Conservation (phyloP, 1,140 invertebrate species). For the Trinorchestia longiramus region DNA sequence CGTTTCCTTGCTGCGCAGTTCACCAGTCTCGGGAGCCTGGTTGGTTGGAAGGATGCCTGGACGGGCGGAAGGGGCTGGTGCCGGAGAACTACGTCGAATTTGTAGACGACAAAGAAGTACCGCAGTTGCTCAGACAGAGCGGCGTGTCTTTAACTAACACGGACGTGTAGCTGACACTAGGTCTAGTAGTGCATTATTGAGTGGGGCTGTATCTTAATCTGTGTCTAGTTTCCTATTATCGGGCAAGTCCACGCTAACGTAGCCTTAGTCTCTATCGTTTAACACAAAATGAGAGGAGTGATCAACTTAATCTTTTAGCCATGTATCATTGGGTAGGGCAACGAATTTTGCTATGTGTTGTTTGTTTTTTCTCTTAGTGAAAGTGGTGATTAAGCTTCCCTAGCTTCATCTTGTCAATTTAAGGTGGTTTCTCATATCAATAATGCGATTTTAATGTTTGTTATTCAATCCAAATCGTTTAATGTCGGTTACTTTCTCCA, state of each 20-base stretch:
- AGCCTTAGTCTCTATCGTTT: neutral
- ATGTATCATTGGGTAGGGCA: neutral
- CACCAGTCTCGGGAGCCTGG: slow-evolving; percentile 91
- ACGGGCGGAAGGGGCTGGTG: slow-evolving; percentile 93
- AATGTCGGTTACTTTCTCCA: neutral
- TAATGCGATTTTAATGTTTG: neutral
- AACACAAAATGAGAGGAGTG: neutral
- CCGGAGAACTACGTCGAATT: slow-evolving; percentile 97
- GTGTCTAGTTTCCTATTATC: neutral
- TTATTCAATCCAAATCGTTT: neutral
- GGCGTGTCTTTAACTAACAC: slow-evolving; percentile 57
- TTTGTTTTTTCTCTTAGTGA: slow-evolving; percentile 31
- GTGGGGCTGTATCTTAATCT: neutral
- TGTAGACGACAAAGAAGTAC: slow-evolving; percentile 70
- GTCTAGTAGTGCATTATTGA: neutral
- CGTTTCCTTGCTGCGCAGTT: slow-evolving; percentile 76
- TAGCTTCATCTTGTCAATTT: slow-evolving; percentile 8
- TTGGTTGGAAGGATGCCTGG: slow-evolving; percentile 94
- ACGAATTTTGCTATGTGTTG: neutral
- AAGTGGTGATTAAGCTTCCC: neutral
- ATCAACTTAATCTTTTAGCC: neutral
- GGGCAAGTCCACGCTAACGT: neutral
- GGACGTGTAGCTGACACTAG: slow-evolving; percentile 58
- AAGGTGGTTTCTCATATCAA: neutral
- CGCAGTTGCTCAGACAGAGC: slow-evolving; percentile 59